phyloP scores from a whole-genome alignment of 2,888 invertebrate genomes.

The Dryomyza anilis region DNA sequence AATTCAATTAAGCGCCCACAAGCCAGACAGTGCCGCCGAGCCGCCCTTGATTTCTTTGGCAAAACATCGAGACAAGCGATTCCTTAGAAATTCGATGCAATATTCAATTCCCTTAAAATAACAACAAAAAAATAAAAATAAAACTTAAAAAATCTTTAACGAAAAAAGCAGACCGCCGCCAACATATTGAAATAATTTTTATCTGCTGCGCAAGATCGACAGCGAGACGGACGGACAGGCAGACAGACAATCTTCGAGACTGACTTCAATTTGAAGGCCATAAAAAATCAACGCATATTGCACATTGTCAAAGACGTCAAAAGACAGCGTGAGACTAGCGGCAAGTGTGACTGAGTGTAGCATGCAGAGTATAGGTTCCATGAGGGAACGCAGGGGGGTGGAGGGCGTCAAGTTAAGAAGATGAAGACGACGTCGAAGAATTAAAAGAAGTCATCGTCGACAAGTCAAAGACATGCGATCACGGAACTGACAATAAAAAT shows the following conservation, averaged over 20 bases:
- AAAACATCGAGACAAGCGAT: conserved; percentile 32
- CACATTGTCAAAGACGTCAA: conserved; percentile 53
- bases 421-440: neutral
- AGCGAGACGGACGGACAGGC: no score
- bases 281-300: conserved; percentile 58
- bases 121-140: neutral
- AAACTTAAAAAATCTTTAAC: neutral
- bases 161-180: conserved; percentile 16
- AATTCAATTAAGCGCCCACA: conserved; percentile 18
- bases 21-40: conserved; percentile 2
- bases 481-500: no score
- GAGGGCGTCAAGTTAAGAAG: neutral
- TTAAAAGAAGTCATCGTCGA: conserved; percentile 14
- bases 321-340: conserved; percentile 3
- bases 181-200: conserved; percentile 59
- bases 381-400: neutral
- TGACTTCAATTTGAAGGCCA: conserved; percentile 55
- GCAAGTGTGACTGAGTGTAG: neutral
- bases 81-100: conserved; percentile 50
- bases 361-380: neutral
- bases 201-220: conserved; percentile 54
- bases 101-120: neutral
- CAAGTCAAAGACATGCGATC: conserved; percentile 19
- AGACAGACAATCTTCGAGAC: no score
- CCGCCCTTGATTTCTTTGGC: conserved; percentile 25